phyloP scores from a whole-genome alignment of 2,113 vertebrate genomes.

The Scatophagus argus region DNA sequence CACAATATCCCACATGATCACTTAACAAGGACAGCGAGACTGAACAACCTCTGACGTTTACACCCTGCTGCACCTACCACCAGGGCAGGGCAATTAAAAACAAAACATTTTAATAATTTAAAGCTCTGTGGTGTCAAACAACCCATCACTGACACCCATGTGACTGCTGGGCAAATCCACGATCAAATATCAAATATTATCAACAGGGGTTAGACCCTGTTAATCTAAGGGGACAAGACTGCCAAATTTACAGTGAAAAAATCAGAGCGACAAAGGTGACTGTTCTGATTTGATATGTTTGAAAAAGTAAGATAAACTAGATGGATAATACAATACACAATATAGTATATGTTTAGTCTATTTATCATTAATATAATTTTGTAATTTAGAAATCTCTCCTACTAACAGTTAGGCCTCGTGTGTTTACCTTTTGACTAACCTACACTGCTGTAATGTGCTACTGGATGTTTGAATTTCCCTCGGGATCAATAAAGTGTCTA shows the following conservation, averaged over 20 bases:
- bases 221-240: background rate
- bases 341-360: too few relatives aligned
- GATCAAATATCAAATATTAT: slow-evolving; percentile 37
- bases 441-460: too few relatives aligned
- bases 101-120: slow-evolving; percentile 75
- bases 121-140: slow-evolving; percentile 46
- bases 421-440: too few relatives aligned
- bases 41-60: background rate
- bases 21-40: background rate
- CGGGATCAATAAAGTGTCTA: too few relatives aligned
- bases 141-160: slow-evolving; percentile 20
- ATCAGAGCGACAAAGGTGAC: background rate
- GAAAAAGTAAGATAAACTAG: background rate
- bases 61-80: background rate
- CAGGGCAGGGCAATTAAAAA: slow-evolving; percentile 27
- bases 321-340: too few relatives aligned
- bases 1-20: background rate
- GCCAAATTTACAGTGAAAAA: too few relatives aligned
- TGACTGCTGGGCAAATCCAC: slow-evolving; percentile 7
- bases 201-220: slow-evolving; percentile 4
- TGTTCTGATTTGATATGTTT: background rate
- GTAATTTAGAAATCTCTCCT: too few relatives aligned
- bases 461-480: too few relatives aligned
- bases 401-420: too few relatives aligned
- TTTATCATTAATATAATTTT: too few relatives aligned